Evolutionary conservation across 2,113 vertebrate species (phyloP).

Genomic region (Xenopus laevis): DNA sequence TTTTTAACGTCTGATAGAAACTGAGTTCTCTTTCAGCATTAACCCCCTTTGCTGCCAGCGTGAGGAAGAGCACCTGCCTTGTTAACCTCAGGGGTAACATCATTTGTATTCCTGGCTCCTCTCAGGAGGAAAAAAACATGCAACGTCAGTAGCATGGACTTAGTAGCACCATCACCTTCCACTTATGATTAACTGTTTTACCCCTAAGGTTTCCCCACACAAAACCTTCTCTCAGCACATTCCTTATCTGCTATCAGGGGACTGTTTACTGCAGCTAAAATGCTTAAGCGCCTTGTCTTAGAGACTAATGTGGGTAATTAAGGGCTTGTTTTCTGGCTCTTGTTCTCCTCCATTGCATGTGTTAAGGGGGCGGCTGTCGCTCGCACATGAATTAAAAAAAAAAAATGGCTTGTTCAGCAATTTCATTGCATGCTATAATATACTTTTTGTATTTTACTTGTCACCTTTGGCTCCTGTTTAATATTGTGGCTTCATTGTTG

Average conservation of each 20-base stretch:
- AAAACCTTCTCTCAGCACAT: constrained; percentile 59
- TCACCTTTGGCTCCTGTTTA: neutral
- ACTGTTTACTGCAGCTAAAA: constrained; percentile 64
- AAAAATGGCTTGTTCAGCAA: constrained; percentile 48
- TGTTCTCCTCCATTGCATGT: constrained; percentile 50
- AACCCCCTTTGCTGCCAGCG: neutral
- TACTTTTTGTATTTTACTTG: constrained; percentile 19
- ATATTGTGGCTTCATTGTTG: too few relatives aligned
- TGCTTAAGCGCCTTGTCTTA: constrained; percentile 62
- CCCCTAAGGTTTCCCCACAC: constrained; percentile 44
- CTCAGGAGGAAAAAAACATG: constrained; percentile 17
- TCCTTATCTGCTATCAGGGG: constrained; percentile 59
- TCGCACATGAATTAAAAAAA: constrained; percentile 35
- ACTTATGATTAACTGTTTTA: constrained; percentile 57
- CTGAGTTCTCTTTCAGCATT: neutral
- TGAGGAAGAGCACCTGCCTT: neutral
- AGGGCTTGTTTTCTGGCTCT: constrained; percentile 55
- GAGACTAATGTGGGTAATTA: constrained; percentile 66
- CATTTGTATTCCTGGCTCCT: constrained; percentile 1
- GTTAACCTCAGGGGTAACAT: neutral
- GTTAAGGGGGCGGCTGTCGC: constrained; percentile 40
- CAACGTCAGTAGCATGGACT: neutral
- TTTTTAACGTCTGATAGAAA: neutral
- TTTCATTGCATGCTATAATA: constrained; percentile 30
- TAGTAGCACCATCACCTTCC: constrained; percentile 34